phyloP scores from a whole-genome alignment of 2,797 vertebrate species.

The Kryptopterus vitreolus region DNA sequence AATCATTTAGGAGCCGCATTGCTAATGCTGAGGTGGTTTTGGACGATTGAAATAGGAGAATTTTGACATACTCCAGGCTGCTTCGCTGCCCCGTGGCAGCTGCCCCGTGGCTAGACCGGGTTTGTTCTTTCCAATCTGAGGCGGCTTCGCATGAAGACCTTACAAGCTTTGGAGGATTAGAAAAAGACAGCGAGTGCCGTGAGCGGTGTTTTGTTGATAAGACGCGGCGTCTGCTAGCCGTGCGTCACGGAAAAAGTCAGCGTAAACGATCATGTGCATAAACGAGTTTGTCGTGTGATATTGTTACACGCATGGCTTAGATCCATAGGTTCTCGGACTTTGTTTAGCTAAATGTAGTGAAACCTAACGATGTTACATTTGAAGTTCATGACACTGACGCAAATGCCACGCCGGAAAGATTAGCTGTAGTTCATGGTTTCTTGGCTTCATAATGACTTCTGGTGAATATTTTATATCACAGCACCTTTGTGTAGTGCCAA shows the following conservation, averaged over 20 bases:
- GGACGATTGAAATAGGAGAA: not conserved
- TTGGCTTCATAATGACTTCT: not conserved
- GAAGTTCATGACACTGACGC: not conserved
- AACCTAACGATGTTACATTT: not conserved
- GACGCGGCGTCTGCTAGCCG: slow-evolving; percentile 62
- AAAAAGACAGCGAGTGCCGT: slow-evolving; percentile 1
- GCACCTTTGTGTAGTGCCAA: not conserved
- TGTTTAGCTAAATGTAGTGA: slow-evolving; percentile 37
- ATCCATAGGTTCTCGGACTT: slow-evolving; percentile 65
- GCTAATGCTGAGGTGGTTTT: not conserved
- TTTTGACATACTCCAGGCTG: not conserved
- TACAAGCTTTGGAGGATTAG: slow-evolving; percentile 14
- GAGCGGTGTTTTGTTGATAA: slow-evolving; percentile 60
- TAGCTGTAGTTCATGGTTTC: not conserved
- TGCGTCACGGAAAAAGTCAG: slow-evolving; percentile 70
- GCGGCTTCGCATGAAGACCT: not conserved
- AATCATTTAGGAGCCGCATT: not conserved
- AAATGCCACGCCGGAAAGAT: not conserved
- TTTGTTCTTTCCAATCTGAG: not conserved
- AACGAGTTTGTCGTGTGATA: slow-evolving; percentile 56
- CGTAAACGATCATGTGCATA: slow-evolving; percentile 70
- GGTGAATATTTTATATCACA: slow-evolving; percentile 9
- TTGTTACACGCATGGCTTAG: slow-evolving; percentile 60
- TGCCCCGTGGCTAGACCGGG: not conserved
- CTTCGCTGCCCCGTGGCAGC: no score